phyloP scores from a whole-genome alignment of 2,888 invertebrate genomes.

The Agapostemon virescens region DNA sequence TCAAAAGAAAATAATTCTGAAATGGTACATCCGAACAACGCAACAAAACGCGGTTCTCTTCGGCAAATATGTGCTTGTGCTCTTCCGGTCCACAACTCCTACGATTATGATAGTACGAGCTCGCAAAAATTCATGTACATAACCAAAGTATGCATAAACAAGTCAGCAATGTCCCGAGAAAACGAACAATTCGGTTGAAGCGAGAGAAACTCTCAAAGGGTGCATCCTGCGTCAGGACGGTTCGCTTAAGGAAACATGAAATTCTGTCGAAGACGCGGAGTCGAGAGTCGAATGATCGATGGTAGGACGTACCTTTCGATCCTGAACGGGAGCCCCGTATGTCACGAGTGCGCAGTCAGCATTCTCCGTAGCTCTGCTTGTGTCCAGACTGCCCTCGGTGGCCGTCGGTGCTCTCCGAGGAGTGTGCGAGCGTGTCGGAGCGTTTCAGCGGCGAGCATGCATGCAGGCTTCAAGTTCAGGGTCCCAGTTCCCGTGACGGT shows the following conservation, averaged over 20 bases:
- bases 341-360: constrained; percentile 73
- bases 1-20: too few relatives aligned
- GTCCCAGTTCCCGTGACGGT: constrained; percentile 13
- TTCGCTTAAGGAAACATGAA: background rate
- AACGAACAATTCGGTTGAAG: background rate
- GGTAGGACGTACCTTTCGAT: constrained; percentile 68
- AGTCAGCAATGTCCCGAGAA: background rate
- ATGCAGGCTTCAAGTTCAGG: constrained; percentile 37
- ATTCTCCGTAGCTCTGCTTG: constrained; percentile 61
- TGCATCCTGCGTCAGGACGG: background rate
- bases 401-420: background rate
- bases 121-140: background rate
- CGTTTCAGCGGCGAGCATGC: constrained; percentile 17
- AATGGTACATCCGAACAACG: too few relatives aligned
- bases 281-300: background rate
- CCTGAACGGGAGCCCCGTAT: constrained; percentile 72
- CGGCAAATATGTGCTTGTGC: too few relatives aligned
- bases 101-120: too few relatives aligned
- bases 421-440: constrained; percentile 20
- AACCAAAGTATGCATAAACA: background rate
- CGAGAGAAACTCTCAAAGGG: background rate
- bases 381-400: constrained; percentile 26
- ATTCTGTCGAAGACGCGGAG: background rate
- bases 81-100: too few relatives aligned
- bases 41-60: too few relatives aligned